A percentile compares a stretch with the other conserved stretches of the same genome.
Conservation (phyloP, 2,113 vertebrate species). For the Phrynosoma blainvillii region DNA sequence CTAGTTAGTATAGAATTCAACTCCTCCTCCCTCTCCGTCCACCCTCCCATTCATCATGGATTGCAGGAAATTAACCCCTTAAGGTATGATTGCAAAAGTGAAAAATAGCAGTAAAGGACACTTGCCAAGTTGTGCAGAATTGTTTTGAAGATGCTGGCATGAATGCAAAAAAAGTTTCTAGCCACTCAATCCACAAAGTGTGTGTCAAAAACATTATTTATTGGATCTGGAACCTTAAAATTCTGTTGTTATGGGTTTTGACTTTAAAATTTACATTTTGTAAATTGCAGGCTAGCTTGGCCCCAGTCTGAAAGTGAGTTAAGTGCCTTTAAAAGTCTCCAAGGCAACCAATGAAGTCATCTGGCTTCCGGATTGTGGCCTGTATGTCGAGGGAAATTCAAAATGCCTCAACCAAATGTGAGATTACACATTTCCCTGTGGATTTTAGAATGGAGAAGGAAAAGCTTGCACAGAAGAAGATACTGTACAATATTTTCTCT, state of each 20-base stretch:
- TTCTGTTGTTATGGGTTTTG: not conserved
- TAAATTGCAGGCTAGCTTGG: not conserved
- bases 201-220: not conserved
- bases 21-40: not conserved
- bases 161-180: not conserved
- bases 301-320: not conserved
- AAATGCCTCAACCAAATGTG: not conserved
- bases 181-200: too few relatives aligned
- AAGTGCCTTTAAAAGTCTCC: not conserved
- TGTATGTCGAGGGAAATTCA: constrained; percentile 14
- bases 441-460: not conserved
- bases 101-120: not conserved
- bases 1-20: not conserved
- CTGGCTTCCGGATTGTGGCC: not conserved
- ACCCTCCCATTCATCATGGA: not conserved
- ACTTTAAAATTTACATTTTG: not conserved
- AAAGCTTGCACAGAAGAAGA: constrained; percentile 8
- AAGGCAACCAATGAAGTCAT: not conserved
- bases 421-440: constrained; percentile 21
- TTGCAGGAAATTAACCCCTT: not conserved
- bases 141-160: not conserved
- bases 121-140: not conserved
- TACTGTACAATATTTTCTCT: constrained; percentile 42
- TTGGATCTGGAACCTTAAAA: not conserved
- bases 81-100: not conserved